These are phyloP conservation scores for Agrotis segetum DNA, from an alignment of 2,888 invertebrate genomes.

Conservation along the genomic window DNA sequence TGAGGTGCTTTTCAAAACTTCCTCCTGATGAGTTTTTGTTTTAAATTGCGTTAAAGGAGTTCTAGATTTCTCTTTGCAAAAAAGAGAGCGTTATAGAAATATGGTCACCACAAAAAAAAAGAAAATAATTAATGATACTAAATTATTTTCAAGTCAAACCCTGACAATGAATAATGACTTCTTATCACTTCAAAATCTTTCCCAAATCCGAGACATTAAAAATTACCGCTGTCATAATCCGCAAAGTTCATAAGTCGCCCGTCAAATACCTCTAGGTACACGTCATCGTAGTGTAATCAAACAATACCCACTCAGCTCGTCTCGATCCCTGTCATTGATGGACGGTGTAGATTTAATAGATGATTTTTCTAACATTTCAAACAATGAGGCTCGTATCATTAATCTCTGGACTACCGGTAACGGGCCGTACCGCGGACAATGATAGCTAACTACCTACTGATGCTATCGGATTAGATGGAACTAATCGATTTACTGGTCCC, in stretches of 20 bases:
- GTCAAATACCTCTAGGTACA: slow-evolving; percentile 40
- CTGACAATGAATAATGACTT: slow-evolving; percentile 37
- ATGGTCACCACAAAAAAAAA: neutral
- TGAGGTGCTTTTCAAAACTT: slow-evolving; percentile 55
- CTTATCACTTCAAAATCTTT: slow-evolving; percentile 30
- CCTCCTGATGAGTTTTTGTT: slow-evolving; percentile 47
- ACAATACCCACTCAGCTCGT: slow-evolving; percentile 63
- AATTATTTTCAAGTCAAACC: slow-evolving; percentile 6
- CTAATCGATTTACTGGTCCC: slow-evolving; percentile 84
- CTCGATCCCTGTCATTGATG: slow-evolving; percentile 69
- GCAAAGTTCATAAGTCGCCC: slow-evolving; percentile 54
- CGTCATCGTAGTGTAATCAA: slow-evolving; percentile 58
- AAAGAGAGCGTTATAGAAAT: neutral
- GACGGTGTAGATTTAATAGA: slow-evolving; percentile 78
- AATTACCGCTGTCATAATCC: slow-evolving; percentile 51
- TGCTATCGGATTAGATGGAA: slow-evolving; percentile 83
- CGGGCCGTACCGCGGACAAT: slow-evolving; percentile 76
- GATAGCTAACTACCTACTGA: slow-evolving; percentile 84
- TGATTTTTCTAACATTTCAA: slow-evolving; percentile 85
- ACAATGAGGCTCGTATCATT: slow-evolving; percentile 84
- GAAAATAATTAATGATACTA: slow-evolving; percentile 14
- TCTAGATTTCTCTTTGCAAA: neutral
- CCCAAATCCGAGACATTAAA: slow-evolving; percentile 27
- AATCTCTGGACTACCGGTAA: slow-evolving; percentile 87
- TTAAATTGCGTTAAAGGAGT: slow-evolving; percentile 35